Conservation (phyloP, 1,140 invertebrate genomes). For the Ridgeia piscesae region DNA sequence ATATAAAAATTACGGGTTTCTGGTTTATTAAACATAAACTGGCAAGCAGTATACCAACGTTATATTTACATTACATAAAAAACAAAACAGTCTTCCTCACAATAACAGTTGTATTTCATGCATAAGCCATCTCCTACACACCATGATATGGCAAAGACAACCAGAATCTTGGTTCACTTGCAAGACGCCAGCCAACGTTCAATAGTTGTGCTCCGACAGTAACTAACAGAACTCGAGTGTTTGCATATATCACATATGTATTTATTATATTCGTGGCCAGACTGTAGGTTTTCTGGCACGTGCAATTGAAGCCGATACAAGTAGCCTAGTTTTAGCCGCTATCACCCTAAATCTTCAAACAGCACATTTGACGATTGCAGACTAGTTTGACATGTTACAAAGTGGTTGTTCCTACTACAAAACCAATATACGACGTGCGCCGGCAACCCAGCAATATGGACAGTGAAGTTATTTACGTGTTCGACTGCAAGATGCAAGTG, state of each 20-base stretch:
- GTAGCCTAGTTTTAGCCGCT: background rate
- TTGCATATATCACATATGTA: constrained; percentile 1
- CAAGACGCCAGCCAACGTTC: background rate
- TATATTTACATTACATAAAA: too few species aligned
- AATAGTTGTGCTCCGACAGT: background rate
- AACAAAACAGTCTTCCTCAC: too few species aligned
- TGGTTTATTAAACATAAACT: too few species aligned
- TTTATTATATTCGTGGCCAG: background rate
- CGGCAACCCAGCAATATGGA: background rate
- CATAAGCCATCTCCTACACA: too few species aligned
- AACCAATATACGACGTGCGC: background rate
- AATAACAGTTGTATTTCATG: too few species aligned
- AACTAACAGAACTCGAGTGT: background rate
- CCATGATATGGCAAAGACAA: background rate
- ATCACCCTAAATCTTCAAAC: background rate
- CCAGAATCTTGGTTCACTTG: background rate
- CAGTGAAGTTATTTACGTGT: background rate
- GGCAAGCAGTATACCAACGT: too few species aligned
- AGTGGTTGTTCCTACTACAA: background rate
- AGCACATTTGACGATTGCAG: background rate
- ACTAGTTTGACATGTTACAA: background rate
- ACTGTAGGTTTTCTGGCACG: background rate
- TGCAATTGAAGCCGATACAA: background rate
- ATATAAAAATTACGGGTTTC: too few species aligned
- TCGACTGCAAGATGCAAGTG: background rate